Conservation (phyloP, 2,797 vertebrate species). For the Diplodus puntazzo region DNA sequence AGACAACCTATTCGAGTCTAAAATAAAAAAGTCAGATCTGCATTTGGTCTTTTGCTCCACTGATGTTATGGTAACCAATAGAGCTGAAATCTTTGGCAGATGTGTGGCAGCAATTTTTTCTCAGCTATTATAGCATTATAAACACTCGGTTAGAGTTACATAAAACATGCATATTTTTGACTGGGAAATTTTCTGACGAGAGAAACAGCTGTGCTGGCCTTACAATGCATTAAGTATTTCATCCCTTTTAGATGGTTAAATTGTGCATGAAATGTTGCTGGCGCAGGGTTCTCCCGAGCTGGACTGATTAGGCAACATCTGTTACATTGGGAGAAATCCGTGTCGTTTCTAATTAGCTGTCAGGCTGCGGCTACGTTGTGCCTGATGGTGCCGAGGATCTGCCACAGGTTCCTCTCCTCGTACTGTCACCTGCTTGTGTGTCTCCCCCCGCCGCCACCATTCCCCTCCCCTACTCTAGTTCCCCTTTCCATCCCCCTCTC, state of each 20-base stretch:
- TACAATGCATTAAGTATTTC: conserved; percentile 99
- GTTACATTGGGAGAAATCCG: conserved; percentile 99
- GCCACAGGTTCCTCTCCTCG: conserved; percentile 97
- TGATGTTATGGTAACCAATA: conserved; percentile 71
- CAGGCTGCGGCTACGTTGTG: conserved; percentile 97
- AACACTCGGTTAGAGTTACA: conserved; percentile 99
- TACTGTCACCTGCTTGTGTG: conserved; percentile 96
- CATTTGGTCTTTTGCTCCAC: conserved; percentile 65
- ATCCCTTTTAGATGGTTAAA: conserved; percentile 99
- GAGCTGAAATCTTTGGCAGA: conserved; percentile 92
- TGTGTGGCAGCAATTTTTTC: conserved; percentile 93
- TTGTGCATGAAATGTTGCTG: conserved; percentile 99
- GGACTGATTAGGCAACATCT: conserved; percentile 99
- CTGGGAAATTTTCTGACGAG: conserved; percentile 92
- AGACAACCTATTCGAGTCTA: conserved; percentile 48
- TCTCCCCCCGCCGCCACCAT: conserved; percentile 61
- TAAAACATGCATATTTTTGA: conserved; percentile 99
- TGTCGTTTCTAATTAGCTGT: conserved; percentile 99
- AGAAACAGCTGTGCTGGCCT: conserved; percentile 99
- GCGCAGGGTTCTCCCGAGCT: conserved; percentile 97
- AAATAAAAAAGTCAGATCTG: conserved; percentile 64
- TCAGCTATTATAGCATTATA: conserved; percentile 99
- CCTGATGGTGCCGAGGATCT: conserved; percentile 98
- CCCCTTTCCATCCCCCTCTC: conserved; percentile 43
- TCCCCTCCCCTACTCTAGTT: conserved; percentile 48